Evolutionary conservation across 64 coral and sea anemone genomes (phyloP).

Genomic region (Montipora foliosa): DNA sequence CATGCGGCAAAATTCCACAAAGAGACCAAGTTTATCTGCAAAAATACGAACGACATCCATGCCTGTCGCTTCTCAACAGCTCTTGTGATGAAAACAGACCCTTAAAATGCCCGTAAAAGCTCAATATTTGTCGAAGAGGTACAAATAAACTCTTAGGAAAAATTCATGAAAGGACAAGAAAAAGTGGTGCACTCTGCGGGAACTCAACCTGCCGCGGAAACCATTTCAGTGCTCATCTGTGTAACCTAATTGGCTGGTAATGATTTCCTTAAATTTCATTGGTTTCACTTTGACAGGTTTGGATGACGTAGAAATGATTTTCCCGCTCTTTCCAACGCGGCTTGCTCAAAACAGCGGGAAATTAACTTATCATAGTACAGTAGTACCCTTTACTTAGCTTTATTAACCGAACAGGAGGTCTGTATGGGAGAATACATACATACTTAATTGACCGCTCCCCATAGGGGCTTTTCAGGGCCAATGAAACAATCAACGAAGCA

Average conservation of each 20-base stretch:
- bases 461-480: no score
- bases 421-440: no score
- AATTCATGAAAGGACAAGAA: background rate
- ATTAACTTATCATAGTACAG: no score
- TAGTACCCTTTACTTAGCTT: no score
- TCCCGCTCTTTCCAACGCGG: background rate
- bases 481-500: no score
- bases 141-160: background rate
- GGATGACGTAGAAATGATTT: background rate
- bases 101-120: background rate
- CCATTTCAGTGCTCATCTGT: background rate
- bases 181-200: background rate
- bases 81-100: background rate
- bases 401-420: no score
- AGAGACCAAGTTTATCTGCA: background rate
- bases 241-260: background rate
- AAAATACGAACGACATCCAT: background rate
- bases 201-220: background rate
- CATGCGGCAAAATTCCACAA: background rate
- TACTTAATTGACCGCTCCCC: no score
- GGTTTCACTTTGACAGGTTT: background rate
- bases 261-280: background rate
- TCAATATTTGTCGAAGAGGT: background rate
- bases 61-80: background rate
- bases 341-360: background rate